These are phyloP conservation scores for Eospalax fontanierii DNA, from an alignment of 2,797 vertebrate genomes.

Conservation along the genomic window DNA sequence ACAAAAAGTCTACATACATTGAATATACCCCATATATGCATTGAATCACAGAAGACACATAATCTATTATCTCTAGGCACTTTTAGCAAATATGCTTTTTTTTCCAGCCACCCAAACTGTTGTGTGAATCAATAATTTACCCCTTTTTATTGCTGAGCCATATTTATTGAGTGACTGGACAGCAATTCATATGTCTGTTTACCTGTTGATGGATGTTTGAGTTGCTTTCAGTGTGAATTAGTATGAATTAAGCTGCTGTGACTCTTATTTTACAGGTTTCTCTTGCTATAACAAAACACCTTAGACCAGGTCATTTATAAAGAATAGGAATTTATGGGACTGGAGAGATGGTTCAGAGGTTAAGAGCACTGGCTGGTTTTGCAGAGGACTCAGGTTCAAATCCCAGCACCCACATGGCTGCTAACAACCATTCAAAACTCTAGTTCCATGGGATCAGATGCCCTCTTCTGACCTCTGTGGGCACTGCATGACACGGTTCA, in stretches of 20 bases:
- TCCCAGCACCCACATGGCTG: too few relatives aligned
- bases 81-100: background rate
- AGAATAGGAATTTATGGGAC: background rate
- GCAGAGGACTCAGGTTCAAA: too few relatives aligned
- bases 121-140: background rate
- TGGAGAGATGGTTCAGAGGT: too few relatives aligned
- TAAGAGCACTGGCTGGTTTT: too few relatives aligned
- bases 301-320: too few relatives aligned
- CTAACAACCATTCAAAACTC: too few relatives aligned
- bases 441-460: too few relatives aligned
- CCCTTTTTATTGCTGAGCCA: background rate
- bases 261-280: background rate
- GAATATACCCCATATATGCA: background rate
- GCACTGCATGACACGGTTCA: too few relatives aligned
- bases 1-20: background rate
- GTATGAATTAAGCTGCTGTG: background rate
- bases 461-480: too few relatives aligned
- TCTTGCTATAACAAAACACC: background rate
- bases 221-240: background rate
- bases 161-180: background rate
- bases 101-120: background rate
- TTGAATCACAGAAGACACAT: background rate
- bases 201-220: background rate
- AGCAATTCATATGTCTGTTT: background rate
- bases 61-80: background rate